Base-by-base conservation (phyloP, 2,888 invertebrate genomes). In the Scelioninae gen. 2 region DNA sequence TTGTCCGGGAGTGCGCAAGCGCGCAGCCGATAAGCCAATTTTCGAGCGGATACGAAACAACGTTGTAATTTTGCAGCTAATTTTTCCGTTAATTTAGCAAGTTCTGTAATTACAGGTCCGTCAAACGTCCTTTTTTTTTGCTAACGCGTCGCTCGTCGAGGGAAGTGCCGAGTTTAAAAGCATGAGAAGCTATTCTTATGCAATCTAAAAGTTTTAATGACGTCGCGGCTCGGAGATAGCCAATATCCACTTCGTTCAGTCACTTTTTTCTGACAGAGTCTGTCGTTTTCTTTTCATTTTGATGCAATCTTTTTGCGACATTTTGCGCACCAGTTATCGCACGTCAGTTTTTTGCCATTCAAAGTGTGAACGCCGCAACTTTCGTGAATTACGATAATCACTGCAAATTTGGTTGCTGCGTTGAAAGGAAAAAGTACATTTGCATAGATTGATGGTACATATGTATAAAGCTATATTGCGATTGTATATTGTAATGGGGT, bases 201-300 rank as follows among this genome's bases (percentile, higher is more conserved):
- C 83, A 84, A 85, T 84, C 79, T 84, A 83, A 82, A 84, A 84
- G 84, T 85, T 85, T 85, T 85, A 85, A 85, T 84, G 83, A 84
- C 81, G 81, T 80, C 78, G 79, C 80, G 77, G 77, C 80, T 78
- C 77, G 77, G 77, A 80, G 79, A 81, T 81, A 78, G 82, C 82
- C 83, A 83, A 84, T 84, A 84, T 84, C 82, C 81, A 82, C 82
- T 82, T 80, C 80, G 79, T 84, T 81, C 81, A 79, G 78, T 82
- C 82, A 81, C 80, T 81, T 82, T 79, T 81, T 80, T 71, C 57
- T 64, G 68, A 60, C 60, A 52, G 53, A 63, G 73, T 25, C 65
- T 61, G 71, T 64, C 73, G 65, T 71, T 74, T 67, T 74, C 64
- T 69, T 77, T 79, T 78, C 71, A 76, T 77, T 75, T 75, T 69